Percentiles rank a stretch among this genome's conserved stretches.
Evolutionary conservation across 2,113 vertebrate species (phyloP).

Genomic region (Paraplagusia blochii): DNA sequence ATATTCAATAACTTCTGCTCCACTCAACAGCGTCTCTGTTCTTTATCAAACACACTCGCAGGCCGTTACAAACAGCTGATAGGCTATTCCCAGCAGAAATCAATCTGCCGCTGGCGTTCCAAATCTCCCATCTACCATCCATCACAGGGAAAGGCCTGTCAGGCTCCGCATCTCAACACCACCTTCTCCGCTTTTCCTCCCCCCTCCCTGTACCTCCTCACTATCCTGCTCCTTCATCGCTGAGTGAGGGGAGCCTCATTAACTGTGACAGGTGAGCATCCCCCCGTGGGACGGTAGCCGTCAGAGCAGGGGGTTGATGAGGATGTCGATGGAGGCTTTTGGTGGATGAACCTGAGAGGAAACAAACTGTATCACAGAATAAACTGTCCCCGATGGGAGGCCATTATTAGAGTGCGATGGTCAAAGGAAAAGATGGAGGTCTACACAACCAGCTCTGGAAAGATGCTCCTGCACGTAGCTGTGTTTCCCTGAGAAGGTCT

Average conservation of each 20-base stretch:
- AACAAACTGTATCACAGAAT: constrained; percentile 22
- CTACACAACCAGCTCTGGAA: no score
- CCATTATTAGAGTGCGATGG: constrained; percentile 17
- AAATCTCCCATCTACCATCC: constrained; percentile 46
- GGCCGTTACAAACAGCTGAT: constrained; percentile 18
- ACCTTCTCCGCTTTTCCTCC: constrained; percentile 12
- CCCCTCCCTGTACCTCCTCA: neutral
- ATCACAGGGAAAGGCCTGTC: constrained; percentile 34
- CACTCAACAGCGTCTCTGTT: neutral
- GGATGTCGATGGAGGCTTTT: constrained; percentile 16
- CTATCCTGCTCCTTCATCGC: neutral
- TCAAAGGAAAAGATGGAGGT: constrained; percentile 3
- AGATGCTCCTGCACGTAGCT: no score
- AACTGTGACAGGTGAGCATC: constrained; percentile 64
- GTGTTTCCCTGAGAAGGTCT: no score
- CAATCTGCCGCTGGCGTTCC: constrained; percentile 22
- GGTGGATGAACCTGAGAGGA: constrained; percentile 30
- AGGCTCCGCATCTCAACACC: constrained; percentile 10
- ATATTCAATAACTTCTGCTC: constrained; percentile 4
- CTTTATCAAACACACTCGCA: constrained; percentile 2
- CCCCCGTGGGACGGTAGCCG: constrained; percentile 34
- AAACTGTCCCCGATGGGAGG: constrained; percentile 50
- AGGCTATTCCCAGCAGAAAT: constrained; percentile 35
- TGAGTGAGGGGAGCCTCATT: constrained; percentile 49
- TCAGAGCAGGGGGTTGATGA: constrained; percentile 35